Base-by-base conservation (phyloP, 2,113 vertebrate species). In the Neolamprologus falcicula region DNA sequence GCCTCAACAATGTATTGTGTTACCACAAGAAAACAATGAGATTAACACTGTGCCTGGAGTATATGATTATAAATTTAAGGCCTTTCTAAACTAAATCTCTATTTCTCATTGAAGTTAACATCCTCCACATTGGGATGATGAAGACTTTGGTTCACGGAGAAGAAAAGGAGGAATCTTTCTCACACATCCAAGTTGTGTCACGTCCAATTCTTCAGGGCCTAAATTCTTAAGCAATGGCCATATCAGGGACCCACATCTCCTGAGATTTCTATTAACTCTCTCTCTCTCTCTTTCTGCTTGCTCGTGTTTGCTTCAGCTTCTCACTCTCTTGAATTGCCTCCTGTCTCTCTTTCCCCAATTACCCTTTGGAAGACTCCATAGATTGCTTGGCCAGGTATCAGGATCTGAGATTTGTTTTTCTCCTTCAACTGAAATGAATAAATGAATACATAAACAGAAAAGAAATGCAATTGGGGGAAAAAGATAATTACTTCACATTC, bases 341-440 rank as follows among this genome's bases (percentile, higher is more conserved):
- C 83, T 86, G 85, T 84, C 83, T 90, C 66, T 87, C 66, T 81
- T 86, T 82, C 88, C 61, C 45, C 90, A 90, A 82, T 91, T 87
- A 91, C 89, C 55, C 76, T 59, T 55, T 83, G 63, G 85, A 92
- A 86, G 71, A 90, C 80, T 83, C 85, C 6, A 54, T 80, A 86
- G 87, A 93, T 92, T 86, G 83, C 84, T 82, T 83, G 85, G 80
- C 68, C 66, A 89, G 63, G 88, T 93, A 87, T 85, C 80, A 57
- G 83, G 59, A 83, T 68, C 78, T 59, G 47, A 86, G 86, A 89
- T 91, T 92, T 91, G 86, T 86, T 90, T 90, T 59, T 83, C 47
- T 61, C 80, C 73, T 73, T 83, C 86, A 89, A 80, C 24, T 89
- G 82, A 91, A 86, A 89, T 88, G 79, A 89, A 93, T 92, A 90